Conservation (phyloP, 53 echinoderm and acorn worm species). For the Paracentrotus lividus region DNA sequence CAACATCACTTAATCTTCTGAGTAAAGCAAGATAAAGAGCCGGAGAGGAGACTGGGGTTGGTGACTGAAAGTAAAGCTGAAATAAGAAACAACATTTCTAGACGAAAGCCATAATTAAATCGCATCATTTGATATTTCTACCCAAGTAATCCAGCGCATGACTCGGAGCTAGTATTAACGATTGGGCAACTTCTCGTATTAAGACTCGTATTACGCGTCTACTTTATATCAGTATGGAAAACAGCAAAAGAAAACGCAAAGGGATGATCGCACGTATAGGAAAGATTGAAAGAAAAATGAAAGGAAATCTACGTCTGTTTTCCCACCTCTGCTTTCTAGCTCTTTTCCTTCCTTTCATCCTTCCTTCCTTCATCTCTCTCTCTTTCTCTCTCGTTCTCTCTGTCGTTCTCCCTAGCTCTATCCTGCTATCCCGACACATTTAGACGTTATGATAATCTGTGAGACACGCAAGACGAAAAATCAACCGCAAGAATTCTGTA, state of each 20-base stretch:
- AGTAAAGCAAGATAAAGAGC: neutral
- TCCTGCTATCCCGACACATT: neutral
- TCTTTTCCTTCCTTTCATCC: neutral
- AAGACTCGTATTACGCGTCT: slow-evolving; percentile 63
- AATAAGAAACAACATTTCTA: slow-evolving; percentile 65
- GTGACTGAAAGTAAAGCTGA: slow-evolving; percentile 51
- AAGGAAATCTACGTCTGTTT: slow-evolving; percentile 5
- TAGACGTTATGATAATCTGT: neutral
- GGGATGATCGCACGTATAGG: slow-evolving; percentile 8
- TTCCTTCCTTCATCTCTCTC: neutral
- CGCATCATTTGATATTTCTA: slow-evolving; percentile 66
- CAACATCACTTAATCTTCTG: slow-evolving; percentile 5
- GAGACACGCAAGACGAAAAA: slow-evolving; percentile 19
- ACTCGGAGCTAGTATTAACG: slow-evolving; percentile 65
- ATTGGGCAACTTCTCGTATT: slow-evolving; percentile 60
- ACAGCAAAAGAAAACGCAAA: neutral
- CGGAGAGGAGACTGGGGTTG: slow-evolving; percentile 28
- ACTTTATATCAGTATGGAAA: slow-evolving; percentile 16
- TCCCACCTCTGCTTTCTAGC: neutral
- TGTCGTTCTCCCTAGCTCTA: neutral
- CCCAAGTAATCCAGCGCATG: slow-evolving; percentile 50
- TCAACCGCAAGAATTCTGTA: slow-evolving; percentile 37
- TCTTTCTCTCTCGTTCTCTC: neutral
- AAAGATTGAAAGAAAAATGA: neutral
- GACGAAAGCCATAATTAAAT: slow-evolving; percentile 67